Conservation (phyloP, 2,888 invertebrate genomes). For the Junonia oenone region DNA sequence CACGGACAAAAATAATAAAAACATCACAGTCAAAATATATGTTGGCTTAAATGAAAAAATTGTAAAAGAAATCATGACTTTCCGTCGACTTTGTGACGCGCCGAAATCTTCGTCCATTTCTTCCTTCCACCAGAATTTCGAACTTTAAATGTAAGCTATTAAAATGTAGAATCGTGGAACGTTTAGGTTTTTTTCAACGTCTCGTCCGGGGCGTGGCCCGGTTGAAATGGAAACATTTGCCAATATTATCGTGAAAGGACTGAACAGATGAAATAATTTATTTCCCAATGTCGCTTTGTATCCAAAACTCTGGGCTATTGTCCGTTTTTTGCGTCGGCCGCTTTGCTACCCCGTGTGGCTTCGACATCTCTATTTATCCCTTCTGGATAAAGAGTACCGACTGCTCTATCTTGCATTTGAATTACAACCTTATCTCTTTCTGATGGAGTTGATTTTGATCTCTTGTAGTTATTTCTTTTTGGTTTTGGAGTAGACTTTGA, state of each 20-base stretch:
- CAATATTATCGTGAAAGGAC: conserved; percentile 78
- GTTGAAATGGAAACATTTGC: conserved; percentile 79
- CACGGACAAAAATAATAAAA: conserved; percentile 78
- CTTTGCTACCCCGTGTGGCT: conserved; percentile 65
- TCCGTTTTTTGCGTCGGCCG: conserved; percentile 67
- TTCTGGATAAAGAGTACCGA: conserved; percentile 62
- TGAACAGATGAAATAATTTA: conserved; percentile 79
- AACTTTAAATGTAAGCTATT: conserved; percentile 27
- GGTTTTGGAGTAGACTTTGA: conserved; percentile 13
- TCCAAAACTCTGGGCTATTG: conserved; percentile 72
- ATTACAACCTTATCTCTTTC: conserved; percentile 15
- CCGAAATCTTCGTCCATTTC: conserved; percentile 51
- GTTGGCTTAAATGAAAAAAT: conserved; percentile 61
- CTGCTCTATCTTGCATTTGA: conserved; percentile 29
- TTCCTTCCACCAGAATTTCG: conserved; percentile 18
- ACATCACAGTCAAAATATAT: conserved; percentile 80
- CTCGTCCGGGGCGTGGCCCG: conserved; percentile 69
- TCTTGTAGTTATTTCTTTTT: conserved; percentile 17
- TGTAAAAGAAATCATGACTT: conserved; percentile 66
- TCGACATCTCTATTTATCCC: conserved; percentile 72
- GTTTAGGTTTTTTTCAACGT: conserved; percentile 43
- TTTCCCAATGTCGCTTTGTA: conserved; percentile 76
- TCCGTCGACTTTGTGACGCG: conserved; percentile 67
- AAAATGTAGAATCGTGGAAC: conserved; percentile 26
- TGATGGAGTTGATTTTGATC: conserved; percentile 1